Evolutionary conservation across 2,113 vertebrate species (phyloP).

Genomic region (Alosa alosa): DNA sequence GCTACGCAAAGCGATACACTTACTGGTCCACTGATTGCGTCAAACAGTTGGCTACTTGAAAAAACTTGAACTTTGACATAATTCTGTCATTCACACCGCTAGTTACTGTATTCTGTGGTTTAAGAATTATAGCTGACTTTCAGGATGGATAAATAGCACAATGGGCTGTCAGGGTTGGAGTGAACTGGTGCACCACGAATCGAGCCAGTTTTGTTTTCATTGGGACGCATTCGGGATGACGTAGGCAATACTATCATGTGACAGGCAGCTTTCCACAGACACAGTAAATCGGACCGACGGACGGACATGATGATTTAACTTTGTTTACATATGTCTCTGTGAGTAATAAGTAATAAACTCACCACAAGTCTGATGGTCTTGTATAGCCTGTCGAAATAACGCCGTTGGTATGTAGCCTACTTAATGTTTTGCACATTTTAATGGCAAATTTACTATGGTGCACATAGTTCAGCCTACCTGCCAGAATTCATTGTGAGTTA

Average conservation of each 20-base stretch:
- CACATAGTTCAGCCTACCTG: not conserved
- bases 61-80: not conserved
- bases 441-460: not conserved
- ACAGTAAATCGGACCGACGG: not conserved
- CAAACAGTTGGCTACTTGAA: not conserved
- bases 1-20: too few relatives aligned
- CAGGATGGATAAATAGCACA: not conserved
- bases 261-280: not conserved
- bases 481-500: not conserved
- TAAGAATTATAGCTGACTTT: not conserved
- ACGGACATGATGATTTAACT: too few relatives aligned
- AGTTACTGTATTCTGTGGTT: not conserved
- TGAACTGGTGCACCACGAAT: not conserved
- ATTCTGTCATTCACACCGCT: not conserved
- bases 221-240: not conserved
- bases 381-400: not conserved
- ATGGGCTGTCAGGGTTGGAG: not conserved
- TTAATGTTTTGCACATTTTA: not conserved
- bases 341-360: not conserved
- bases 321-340: not conserved
- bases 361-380: too few relatives aligned
- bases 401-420: not conserved
- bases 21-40: not conserved
- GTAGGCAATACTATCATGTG: not conserved
- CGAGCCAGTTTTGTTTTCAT: not conserved